Evolutionary conservation across 2,888 invertebrate genomes (phyloP).

Genomic region (Agonopterix heracliana): DNA sequence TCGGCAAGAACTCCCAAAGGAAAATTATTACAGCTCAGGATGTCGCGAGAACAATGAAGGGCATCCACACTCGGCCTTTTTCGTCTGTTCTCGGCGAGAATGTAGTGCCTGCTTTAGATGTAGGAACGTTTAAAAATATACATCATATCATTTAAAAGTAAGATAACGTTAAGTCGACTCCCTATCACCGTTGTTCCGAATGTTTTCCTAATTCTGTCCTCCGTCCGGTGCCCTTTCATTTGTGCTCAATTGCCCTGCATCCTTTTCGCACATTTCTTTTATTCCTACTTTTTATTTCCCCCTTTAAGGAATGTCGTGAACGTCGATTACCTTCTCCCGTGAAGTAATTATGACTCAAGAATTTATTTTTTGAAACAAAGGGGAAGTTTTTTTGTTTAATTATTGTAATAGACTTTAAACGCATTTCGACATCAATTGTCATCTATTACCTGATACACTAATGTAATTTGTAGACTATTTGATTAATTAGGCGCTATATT

Average conservation of each 20-base stretch:
- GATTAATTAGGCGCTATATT: too few species aligned
- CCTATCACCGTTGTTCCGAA: slow-evolving; percentile 26
- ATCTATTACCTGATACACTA: not conserved
- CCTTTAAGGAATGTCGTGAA: slow-evolving; percentile 48
- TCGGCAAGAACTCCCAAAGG: too few species aligned
- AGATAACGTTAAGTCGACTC: slow-evolving; percentile 19
- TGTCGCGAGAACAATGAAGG: too few species aligned
- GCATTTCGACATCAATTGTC: slow-evolving; percentile 2
- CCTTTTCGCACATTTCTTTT: slow-evolving; percentile 69
- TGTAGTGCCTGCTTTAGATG: too few species aligned
- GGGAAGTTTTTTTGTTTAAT: slow-evolving; percentile 18
- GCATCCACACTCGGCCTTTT: too few species aligned
- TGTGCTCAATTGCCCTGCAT: slow-evolving; percentile 63
- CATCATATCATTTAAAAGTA: not conserved
- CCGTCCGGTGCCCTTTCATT: slow-evolving; percentile 64
- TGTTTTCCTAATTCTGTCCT: slow-evolving; percentile 59
- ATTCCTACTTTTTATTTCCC: slow-evolving; percentile 52
- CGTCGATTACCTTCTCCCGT: slow-evolving; percentile 35
- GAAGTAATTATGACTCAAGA: slow-evolving; percentile 50
- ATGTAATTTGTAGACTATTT: too few species aligned
- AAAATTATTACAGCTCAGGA: too few species aligned
- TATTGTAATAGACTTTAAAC: not conserved
- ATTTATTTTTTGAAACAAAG: slow-evolving; percentile 34
- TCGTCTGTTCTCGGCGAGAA: too few species aligned
- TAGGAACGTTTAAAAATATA: too few species aligned